Evolutionary conservation across 2,888 invertebrate species (phyloP), one percentile per base, ranked within the genome.

Genomic region (Heliconius charithonia): DNA sequence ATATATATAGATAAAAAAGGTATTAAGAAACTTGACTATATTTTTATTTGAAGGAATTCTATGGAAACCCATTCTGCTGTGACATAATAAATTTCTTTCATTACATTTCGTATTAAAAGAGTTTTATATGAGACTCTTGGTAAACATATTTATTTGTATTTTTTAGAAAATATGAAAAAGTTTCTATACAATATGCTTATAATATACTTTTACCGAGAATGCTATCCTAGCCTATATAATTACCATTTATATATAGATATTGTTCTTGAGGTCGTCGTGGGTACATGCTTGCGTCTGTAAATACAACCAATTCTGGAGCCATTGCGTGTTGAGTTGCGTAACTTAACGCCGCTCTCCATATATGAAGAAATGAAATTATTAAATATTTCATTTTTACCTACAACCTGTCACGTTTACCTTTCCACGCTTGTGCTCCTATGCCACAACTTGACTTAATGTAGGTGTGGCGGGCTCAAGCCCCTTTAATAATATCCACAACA

Each of bases 71-170:
- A 69, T 25, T 69, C 45, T 25, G 25, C 69, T 69, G 69, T 25
- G 41, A 69, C 41, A 41, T 69, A 69, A 69, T 69, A 69, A 41
- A 45, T 69, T 69, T 45, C 67, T 41, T 13, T 69, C 37, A 72
- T 56, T 29, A 59, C 72, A 51, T 51, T 56, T 59, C 72, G 9
- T 72, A 69, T 69, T 69, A 45, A 69, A 69, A 25, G 25, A 69
- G 69, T 25, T 69, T 41, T 69, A 69, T 45, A 69, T 45, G 25
- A 45, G 25, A 25, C 41, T 69, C 3, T 69, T 41, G 41, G 41
- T 3, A 25, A 41, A 25, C 12, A 45, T 45, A 16, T 27, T 1
- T 59, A 59, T 27, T 12, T 71, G 19, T 29, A 45, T 45, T 41
- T 12, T 51, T 3, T 19, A 27, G 19, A 9, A 12, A 10, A 59